These are phyloP conservation scores for Lepilemur septentrionalis DNA, from an alignment of 2,797 vertebrate species.

Conservation along the genomic window DNA sequence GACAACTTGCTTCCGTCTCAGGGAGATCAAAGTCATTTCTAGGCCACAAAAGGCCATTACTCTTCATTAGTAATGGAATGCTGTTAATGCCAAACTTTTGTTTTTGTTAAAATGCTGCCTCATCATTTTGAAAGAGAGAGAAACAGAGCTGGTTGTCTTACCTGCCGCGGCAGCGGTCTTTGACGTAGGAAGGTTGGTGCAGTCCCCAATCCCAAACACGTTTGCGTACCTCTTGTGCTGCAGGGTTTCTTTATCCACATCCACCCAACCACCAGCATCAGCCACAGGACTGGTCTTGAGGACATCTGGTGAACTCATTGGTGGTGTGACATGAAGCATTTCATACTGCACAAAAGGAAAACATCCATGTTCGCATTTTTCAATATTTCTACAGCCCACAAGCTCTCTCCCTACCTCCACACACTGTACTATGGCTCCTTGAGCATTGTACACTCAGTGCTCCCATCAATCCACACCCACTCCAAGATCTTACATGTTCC, in stretches of 20 bases:
- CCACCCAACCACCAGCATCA: slow-evolving; percentile 92
- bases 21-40: not conserved
- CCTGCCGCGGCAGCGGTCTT: slow-evolving; percentile 96
- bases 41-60: not conserved
- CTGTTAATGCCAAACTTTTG: not conserved
- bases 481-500: not conserved
- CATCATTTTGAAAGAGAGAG: not conserved
- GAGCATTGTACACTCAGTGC: not conserved
- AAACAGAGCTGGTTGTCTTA: slow-evolving; percentile 74
- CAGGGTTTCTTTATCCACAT: slow-evolving; percentile 93
- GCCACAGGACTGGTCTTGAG: slow-evolving; percentile 90
- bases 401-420: not conserved
- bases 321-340: slow-evolving; percentile 98
- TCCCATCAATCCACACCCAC: not conserved
- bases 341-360: slow-evolving; percentile 88
- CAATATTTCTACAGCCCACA: not conserved
- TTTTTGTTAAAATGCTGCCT: not conserved
- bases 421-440: accelerated
- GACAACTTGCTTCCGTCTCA: not conserved
- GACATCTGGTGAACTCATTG: slow-evolving; percentile 93
- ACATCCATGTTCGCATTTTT: not conserved
- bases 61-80: not conserved
- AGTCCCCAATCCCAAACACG: slow-evolving; percentile 98
- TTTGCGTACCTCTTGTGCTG: slow-evolving; percentile 95
- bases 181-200: slow-evolving; percentile 95